Conservation (phyloP, 2,797 vertebrate genomes). For the Labroides dimidiatus region DNA sequence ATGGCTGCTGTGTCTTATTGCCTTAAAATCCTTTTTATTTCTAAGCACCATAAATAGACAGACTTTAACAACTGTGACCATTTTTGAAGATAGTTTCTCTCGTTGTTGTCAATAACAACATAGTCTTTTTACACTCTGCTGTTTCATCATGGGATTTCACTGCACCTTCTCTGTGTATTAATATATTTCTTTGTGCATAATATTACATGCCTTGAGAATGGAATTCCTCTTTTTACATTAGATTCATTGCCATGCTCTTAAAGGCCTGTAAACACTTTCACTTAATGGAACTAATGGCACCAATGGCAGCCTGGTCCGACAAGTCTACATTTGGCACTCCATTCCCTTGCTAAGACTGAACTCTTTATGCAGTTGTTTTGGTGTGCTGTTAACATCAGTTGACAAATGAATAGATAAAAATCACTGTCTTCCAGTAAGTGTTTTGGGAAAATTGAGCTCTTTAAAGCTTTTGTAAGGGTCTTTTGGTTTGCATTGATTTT, state of each 20-base stretch:
- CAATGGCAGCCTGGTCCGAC: too few relatives aligned
- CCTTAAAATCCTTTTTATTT: slow-evolving; percentile 28
- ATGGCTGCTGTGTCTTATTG: slow-evolving; percentile 5
- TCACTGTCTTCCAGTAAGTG: background rate
- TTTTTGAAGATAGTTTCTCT: slow-evolving; percentile 16
- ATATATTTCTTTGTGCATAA: background rate
- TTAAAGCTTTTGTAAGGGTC: too few relatives aligned
- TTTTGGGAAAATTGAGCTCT: too few relatives aligned
- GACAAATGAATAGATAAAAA: background rate
- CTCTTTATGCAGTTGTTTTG: background rate
- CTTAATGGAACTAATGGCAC: too few relatives aligned
- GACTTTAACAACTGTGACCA: slow-evolving; percentile 6
- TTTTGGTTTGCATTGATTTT: too few relatives aligned
- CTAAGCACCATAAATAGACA: slow-evolving; percentile 3
- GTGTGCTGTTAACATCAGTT: background rate
- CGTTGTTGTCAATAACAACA: slow-evolving; percentile 6
- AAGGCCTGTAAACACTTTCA: too few relatives aligned
- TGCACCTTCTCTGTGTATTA: background rate
- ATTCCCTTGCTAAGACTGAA: too few relatives aligned
- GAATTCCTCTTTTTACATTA: background rate
- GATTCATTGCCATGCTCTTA: background rate
- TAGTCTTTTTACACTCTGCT: background rate
- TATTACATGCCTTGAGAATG: background rate
- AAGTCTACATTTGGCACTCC: too few relatives aligned
- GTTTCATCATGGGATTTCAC: slow-evolving; percentile 13